These are phyloP conservation scores for Steinernema scapterisci DNA, from an alignment of 2,888 invertebrate genomes.

Conservation along the genomic window DNA sequence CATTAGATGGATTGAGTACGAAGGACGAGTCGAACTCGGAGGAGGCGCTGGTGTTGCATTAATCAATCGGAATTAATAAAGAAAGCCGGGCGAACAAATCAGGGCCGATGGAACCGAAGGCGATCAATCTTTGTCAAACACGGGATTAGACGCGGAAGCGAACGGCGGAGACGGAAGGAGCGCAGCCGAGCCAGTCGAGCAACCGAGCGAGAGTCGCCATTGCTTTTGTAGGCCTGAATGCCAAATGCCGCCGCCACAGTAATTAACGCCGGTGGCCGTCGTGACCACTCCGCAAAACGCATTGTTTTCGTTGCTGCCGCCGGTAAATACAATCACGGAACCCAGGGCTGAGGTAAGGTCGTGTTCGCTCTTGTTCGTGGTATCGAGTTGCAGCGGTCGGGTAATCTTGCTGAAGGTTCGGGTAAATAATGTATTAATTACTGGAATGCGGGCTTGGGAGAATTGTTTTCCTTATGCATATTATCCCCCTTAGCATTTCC, in stretches of 20 bases:
- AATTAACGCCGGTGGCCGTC: conserved; percentile 15
- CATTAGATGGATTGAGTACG: background rate
- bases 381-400: conserved; percentile 22
- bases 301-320: background rate
- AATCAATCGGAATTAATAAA: conserved; percentile 30
- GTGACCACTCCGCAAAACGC: conserved; percentile 9
- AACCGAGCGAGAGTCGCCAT: conserved; percentile 22
- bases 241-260: conserved; percentile 32
- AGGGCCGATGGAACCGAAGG: conserved; percentile 9
- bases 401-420: background rate
- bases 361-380: background rate
- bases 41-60: conserved; percentile 13
- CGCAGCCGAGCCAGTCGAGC: background rate
- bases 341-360: conserved; percentile 22
- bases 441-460: background rate
- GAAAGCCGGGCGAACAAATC: background rate
- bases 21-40: background rate
- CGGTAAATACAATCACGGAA: conserved; percentile 26
- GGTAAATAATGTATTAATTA: conserved; percentile 10
- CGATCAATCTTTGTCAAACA: conserved; percentile 30
- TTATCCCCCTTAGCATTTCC: too few species aligned
- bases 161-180: conserved; percentile 3
- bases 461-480: too few species aligned
- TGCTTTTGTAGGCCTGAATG: conserved; percentile 29
- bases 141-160: conserved; percentile 11